A percentile compares a stretch with the other conserved stretches of the same genome.
phyloP scores from a whole-genome alignment of 2,888 invertebrate genomes.

The Drosophila percnosoma region DNA sequence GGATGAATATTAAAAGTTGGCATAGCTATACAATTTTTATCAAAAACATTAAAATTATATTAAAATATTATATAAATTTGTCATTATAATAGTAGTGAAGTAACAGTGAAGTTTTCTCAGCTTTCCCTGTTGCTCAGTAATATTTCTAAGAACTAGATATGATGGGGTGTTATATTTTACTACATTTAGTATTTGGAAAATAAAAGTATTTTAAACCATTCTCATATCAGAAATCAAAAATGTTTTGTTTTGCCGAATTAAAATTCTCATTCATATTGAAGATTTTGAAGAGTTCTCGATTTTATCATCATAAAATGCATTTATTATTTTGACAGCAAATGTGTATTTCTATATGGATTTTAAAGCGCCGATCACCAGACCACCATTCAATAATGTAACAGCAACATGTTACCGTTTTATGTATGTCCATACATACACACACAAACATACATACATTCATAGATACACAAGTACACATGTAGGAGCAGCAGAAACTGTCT shows the following conservation, averaged over 20 bases:
- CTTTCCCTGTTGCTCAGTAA: neutral
- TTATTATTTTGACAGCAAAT: neutral
- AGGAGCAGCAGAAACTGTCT: neutral
- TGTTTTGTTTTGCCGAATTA: no score
- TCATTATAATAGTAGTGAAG: neutral
- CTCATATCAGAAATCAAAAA: neutral
- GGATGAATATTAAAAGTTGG: neutral
- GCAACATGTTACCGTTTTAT: neutral
- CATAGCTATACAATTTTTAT: neutral
- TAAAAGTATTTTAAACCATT: neutral
- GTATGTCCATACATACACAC: neutral
- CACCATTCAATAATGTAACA: constrained; percentile 12
- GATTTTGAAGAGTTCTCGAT: neutral
- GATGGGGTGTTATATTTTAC: neutral
- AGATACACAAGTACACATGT: neutral
- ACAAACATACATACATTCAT: neutral
- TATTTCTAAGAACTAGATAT: neutral
- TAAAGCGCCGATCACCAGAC: neutral
- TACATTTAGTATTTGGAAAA: neutral
- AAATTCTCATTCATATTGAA: no score
- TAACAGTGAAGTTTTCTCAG: neutral
- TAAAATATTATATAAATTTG: neutral
- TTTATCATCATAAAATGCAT: neutral
- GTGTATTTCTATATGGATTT: neutral
- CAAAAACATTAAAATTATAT: neutral